Evolutionary conservation across 2,113 vertebrate species (phyloP).

Genomic region (Pangasianodon hypophthalmus): DNA sequence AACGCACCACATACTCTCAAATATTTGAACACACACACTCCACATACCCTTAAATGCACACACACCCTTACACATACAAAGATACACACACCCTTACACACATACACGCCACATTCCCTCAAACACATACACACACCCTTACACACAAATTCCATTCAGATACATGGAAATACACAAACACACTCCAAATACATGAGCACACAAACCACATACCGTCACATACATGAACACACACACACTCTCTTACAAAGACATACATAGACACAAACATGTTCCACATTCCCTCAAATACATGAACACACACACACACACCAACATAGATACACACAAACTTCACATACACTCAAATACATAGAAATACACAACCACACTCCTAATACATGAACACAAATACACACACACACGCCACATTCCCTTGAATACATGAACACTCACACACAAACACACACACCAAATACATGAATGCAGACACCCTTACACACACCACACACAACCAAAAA

Average conservation of each 20-base stretch:
- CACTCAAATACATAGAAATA: background rate
- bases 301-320: background rate
- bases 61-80: background rate
- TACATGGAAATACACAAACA: background rate
- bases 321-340: background rate
- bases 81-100: conserved; percentile 13
- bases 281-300: too few species aligned
- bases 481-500: background rate
- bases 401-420: background rate
- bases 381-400: background rate
- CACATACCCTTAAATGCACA: background rate
- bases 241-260: background rate
- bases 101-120: background rate
- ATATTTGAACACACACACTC: background rate
- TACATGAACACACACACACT: conserved; percentile 2
- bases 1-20: background rate
- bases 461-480: background rate
- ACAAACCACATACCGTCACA: background rate
- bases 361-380: background rate
- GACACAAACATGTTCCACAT: background rate
- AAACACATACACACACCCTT: background rate
- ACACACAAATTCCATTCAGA: background rate
- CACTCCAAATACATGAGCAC: background rate
- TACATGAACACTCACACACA: background rate
- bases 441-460: background rate